These are phyloP conservation scores for Diogma glabrata DNA, from an alignment of 2,888 invertebrate species.

Conservation along the genomic window DNA sequence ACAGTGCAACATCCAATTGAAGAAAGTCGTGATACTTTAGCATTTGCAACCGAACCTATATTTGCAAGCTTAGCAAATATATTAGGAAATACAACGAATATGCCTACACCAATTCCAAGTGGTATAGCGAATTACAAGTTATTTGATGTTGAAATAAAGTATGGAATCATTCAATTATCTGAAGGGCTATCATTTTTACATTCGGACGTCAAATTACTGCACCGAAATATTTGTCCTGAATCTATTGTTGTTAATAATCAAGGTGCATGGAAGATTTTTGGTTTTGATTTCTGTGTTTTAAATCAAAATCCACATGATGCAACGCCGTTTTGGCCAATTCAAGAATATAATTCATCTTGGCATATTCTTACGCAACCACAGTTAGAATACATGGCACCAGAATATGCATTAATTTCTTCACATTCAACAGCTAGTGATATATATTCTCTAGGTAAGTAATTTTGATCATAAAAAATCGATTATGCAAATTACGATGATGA, in stretches of 20 bases:
- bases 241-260: slow-evolving; percentile 81
- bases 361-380: slow-evolving; percentile 65
- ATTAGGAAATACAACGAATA: slow-evolving; percentile 46
- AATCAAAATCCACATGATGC: slow-evolving; percentile 56
- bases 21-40: slow-evolving; percentile 87
- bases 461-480: too few relatives aligned
- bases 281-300: slow-evolving; percentile 83
- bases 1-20: slow-evolving; percentile 93
- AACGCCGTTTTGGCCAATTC: slow-evolving; percentile 61
- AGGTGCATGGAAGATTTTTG: slow-evolving; percentile 96
- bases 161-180: slow-evolving; percentile 80
- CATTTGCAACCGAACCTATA: slow-evolving; percentile 89
- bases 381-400: slow-evolving; percentile 84
- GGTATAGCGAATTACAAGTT: slow-evolving; percentile 69
- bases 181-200: slow-evolving; percentile 90
- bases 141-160: slow-evolving; percentile 89
- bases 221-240: slow-evolving; percentile 85
- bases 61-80: slow-evolving; percentile 87
- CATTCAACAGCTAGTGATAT: slow-evolving; percentile 79
- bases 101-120: slow-evolving; percentile 42
- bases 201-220: slow-evolving; percentile 85
- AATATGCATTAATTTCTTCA: slow-evolving; percentile 59
- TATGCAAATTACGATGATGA: too few relatives aligned
- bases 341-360: slow-evolving; percentile 63
- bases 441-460: slow-evolving; percentile 79